These are phyloP conservation scores for Heliothis subflexa DNA, from an alignment of 1,140 invertebrate genomes.

Conservation along the genomic window DNA sequence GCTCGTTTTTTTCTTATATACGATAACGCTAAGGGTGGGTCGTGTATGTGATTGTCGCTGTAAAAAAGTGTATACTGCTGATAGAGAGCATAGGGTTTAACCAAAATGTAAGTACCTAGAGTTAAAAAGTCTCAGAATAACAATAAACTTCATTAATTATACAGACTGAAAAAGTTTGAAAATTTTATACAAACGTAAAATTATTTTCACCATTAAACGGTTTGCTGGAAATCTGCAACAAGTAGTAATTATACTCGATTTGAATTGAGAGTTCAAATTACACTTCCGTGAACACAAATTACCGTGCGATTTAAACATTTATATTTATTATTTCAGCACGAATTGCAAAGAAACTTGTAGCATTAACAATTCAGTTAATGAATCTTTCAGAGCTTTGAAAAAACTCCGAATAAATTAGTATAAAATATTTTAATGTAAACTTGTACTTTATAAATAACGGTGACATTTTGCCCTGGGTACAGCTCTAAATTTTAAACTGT, in stretches of 20 bases:
- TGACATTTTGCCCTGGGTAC: background rate
- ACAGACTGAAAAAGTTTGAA: too few species aligned
- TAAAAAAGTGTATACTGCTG: background rate
- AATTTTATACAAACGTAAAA: background rate
- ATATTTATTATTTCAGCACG: conserved; percentile 3
- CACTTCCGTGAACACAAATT: conserved; percentile 30
- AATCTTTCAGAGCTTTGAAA: background rate
- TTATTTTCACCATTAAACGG: background rate
- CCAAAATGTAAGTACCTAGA: background rate
- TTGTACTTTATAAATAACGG: too few species aligned
- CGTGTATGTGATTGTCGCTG: background rate
- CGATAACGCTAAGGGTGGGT: conserved; percentile 7
- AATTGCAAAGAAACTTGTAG: conserved; percentile 1
- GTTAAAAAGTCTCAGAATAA: too few species aligned
- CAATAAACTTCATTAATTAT: too few species aligned
- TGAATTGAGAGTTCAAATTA: conserved; percentile 22
- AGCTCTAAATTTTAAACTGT: background rate
- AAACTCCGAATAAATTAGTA: too few species aligned
- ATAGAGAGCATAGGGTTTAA: too few species aligned
- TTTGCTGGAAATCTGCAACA: conserved; percentile 2
- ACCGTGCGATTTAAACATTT: conserved; percentile 16
- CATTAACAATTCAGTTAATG: background rate
- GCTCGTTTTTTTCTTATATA: conserved; percentile 10
- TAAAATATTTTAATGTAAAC: too few species aligned
- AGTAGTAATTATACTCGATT: conserved; percentile 25